Conservation (phyloP, 2,797 vertebrate genomes). For the Clarias pachynema region DNA sequence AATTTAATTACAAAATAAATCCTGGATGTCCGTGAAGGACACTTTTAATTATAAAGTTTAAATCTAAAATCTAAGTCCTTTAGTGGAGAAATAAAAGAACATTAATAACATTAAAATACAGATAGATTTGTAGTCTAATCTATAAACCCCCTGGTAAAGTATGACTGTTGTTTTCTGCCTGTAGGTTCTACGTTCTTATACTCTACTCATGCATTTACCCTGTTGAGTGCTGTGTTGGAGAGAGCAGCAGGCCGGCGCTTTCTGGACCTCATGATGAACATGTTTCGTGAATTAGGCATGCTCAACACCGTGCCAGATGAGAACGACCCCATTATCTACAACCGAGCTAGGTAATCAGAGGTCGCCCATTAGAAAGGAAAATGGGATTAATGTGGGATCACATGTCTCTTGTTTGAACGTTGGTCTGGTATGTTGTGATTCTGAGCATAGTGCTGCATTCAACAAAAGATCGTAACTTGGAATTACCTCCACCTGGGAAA, state of each 20-base stretch:
- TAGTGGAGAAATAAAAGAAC: not conserved
- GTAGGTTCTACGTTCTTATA: conserved; percentile 93
- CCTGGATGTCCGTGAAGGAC: not conserved
- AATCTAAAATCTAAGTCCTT: not conserved
- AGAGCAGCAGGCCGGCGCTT: conserved; percentile 84
- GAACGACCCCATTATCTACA: conserved; percentile 93
- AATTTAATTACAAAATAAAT: not conserved
- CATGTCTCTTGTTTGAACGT: not conserved
- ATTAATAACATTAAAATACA: not conserved
- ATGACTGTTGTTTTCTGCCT: conserved; percentile 16
- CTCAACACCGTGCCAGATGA: conserved; percentile 88
- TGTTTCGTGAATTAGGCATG: conserved; percentile 94
- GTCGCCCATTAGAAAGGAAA: not conserved
- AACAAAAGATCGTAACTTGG: not conserved
- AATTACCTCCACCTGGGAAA: no score
- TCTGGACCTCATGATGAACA: conserved; percentile 89
- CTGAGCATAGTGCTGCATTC: not conserved
- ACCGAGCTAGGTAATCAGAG: conserved; percentile 87
- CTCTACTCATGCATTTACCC: conserved; percentile 92
- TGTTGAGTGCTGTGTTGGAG: conserved; percentile 91
- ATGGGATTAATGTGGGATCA: not conserved
- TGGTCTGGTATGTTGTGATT: not conserved
- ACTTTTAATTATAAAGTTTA: not conserved
- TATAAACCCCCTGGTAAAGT: not conserved
- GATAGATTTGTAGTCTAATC: not conserved